Percentiles rank a stretch among this genome's conserved stretches.
These are phyloP conservation scores for Anaspis maculata DNA, from an alignment of 2,888 invertebrate species.

Conservation along the genomic window DNA sequence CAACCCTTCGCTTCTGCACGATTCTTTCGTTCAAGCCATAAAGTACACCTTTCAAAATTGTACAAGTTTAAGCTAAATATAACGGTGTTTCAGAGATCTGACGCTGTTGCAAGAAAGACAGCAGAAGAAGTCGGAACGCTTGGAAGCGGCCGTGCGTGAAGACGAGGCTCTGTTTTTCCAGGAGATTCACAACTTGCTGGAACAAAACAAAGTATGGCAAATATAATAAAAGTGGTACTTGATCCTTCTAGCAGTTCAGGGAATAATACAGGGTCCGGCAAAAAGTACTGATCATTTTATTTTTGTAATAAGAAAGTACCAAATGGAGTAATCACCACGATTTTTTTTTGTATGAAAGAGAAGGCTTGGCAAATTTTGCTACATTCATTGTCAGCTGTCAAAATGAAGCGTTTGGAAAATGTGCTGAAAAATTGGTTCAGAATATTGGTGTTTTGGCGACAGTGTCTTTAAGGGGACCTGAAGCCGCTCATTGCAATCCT, in stretches of 20 bases:
- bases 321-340: no score
- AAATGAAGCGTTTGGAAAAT: no score
- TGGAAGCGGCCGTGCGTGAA: slow-evolving; percentile 74
- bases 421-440: no score
- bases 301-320: no score
- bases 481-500: no score
- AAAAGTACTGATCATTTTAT: slow-evolving; percentile 3
- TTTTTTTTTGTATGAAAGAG: no score
- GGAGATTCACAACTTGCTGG: slow-evolving; percentile 73
- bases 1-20: slow-evolving; percentile 80
- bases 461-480: no score
- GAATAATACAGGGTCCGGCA: no score
- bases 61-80: slow-evolving; percentile 4
- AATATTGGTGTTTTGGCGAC: no score
- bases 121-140: slow-evolving; percentile 73
- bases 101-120: slow-evolving; percentile 75
- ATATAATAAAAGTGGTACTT: not conserved
- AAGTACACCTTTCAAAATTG: slow-evolving; percentile 46
- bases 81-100: slow-evolving; percentile 42
- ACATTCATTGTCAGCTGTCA: no score
- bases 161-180: slow-evolving; percentile 79
- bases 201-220: slow-evolving; percentile 65
- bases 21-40: slow-evolving; percentile 89
- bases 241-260: no score
- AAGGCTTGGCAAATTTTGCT: no score